These are phyloP conservation scores for Norana najaformis DNA, from an alignment of 2,888 invertebrate species.

Conservation along the genomic window DNA sequence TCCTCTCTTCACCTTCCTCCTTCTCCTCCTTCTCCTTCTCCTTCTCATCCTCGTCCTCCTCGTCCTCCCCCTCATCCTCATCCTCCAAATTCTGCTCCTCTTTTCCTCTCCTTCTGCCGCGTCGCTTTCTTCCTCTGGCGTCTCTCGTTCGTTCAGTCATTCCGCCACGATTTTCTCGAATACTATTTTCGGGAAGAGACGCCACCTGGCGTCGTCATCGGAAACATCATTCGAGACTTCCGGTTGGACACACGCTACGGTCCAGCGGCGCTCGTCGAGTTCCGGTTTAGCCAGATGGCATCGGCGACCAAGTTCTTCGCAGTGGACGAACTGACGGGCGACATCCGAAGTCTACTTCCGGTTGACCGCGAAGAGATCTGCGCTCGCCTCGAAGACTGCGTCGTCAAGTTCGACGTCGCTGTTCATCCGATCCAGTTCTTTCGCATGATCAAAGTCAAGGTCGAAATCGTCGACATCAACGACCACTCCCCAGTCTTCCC, in stretches of 20 bases:
- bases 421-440: constrained; percentile 39
- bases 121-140: not conserved
- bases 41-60: not conserved
- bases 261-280: constrained; percentile 21
- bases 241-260: constrained; percentile 28
- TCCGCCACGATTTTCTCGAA: constrained; percentile 57
- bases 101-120: not conserved
- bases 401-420: constrained; percentile 38
- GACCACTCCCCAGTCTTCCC: constrained; percentile 89
- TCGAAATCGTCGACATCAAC: constrained; percentile 83
- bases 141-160: not conserved
- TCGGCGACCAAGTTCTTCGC: constrained; percentile 34
- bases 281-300: constrained; percentile 41
- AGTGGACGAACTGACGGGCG: constrained; percentile 39
- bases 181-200: constrained; percentile 49
- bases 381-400: constrained; percentile 33
- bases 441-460: constrained; percentile 38
- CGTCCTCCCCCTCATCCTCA: not conserved
- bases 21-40: not conserved
- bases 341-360: constrained; percentile 35
- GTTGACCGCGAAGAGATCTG: constrained; percentile 44
- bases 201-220: constrained; percentile 48
- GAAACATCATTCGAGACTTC: constrained; percentile 60
- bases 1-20: no score
- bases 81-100: not conserved